phyloP scores from a whole-genome alignment of 1,140 invertebrate genomes.

The Drosophila carrolli region DNA sequence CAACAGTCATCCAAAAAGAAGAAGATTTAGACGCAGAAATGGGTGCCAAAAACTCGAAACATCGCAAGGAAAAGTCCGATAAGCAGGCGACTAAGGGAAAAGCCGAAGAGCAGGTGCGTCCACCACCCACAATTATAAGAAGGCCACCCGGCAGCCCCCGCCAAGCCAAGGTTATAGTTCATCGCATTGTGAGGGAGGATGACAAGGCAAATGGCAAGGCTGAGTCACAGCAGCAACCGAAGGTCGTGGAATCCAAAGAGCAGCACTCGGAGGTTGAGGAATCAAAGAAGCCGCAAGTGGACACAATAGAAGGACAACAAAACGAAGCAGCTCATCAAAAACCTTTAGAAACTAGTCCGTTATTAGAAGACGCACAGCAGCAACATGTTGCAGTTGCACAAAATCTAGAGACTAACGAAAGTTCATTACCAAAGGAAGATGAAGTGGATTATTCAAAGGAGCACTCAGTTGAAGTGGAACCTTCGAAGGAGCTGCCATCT shows the following conservation, averaged over 20 bases:
- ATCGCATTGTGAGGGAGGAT: conserved; percentile 61
- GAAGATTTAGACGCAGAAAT: conserved; percentile 32
- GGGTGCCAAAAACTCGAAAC: conserved; percentile 69
- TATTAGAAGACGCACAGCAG: not conserved
- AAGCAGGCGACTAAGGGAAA: conserved; percentile 20
- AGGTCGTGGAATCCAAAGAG: not conserved
- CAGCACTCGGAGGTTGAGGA: not conserved
- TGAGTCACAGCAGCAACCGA: not conserved
- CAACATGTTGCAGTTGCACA: not conserved
- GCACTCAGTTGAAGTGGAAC: not conserved
- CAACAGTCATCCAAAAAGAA: conserved; percentile 16
- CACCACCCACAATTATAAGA: conserved; percentile 15
- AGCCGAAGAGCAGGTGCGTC: conserved; percentile 18
- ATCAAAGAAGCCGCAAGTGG: not conserved
- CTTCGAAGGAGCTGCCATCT: not conserved
- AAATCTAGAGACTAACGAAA: not conserved
- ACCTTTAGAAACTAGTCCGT: not conserved
- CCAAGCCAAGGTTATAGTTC: conserved; percentile 78
- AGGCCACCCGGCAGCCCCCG: conserved; percentile 59
- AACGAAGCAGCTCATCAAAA: not conserved
- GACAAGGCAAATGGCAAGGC: not conserved
- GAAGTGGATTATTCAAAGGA: conserved; percentile 1
- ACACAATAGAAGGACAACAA: not conserved
- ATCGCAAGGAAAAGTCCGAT: conserved; percentile 36
- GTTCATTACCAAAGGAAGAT: not conserved